Evolutionary conservation across 2,113 vertebrate species (phyloP), one percentile per base, ranked within the genome.

Genomic region (Nycticryphes semicollaris): DNA sequence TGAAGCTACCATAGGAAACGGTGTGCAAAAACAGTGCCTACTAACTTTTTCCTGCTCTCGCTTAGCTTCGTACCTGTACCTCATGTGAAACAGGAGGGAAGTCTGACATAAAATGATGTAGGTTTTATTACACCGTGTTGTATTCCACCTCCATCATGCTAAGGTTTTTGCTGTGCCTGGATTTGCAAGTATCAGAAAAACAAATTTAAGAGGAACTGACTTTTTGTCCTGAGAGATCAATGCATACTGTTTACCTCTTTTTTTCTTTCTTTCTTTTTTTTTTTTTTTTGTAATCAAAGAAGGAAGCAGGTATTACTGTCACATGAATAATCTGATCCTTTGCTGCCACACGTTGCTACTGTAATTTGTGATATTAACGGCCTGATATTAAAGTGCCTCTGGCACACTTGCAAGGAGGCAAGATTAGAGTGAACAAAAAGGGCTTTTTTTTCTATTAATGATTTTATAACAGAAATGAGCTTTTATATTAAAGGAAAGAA

Each of bases 361-460:
- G 4, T 92, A 74, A 84, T 93, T 91, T 91, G 39, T 91, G 70
- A 87, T 94, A 92, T 69, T 94, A 62, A n/a, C 73, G 53, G 62
- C 39, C 30, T 88, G 75, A 91, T 93, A 73, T 90, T 93, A 53
- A 88, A 84, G 56, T 76, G 91, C 84, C 30, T 92, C 60, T 90
- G 86, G 74, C 85, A 86, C 67, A 76, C 53, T 86, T 91, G 68
- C n/a, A 75, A 75, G 63, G 81, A 85, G 64, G 57, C 56, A 39
- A 84, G 81, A 85, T 90, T 80, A 90, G 59, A 74, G 59, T 33
- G 91, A 92, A 90, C 93, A 94, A 92, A 93, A 80, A 87, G 39
- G 54, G 43, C 77, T 96, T 97, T 96, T 62, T 95, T 94, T 96
- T 94, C 87, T 64, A 18, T 93, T 90, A 93, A 85, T 93, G 70